Percentiles rank a stretch among this genome's conserved stretches.
Conservation (phyloP, 2,797 vertebrate species). For the Rhinichthys osculus region DNA sequence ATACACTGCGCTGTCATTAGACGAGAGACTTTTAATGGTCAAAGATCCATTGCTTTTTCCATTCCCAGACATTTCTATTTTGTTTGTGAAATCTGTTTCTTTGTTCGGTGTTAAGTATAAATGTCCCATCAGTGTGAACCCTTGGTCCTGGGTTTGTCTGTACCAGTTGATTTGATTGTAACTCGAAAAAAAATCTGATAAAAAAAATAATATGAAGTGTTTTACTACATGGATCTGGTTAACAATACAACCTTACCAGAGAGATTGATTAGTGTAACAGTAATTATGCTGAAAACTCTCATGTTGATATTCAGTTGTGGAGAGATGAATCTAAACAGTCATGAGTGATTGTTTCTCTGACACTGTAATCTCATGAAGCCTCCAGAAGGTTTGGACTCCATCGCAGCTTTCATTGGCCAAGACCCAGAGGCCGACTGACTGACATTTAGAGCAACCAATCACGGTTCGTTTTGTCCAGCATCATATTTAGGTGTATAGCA, state of each 20-base stretch:
- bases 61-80: conserved; percentile 48
- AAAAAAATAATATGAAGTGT: background rate
- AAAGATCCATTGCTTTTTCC: conserved; percentile 52
- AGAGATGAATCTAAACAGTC: background rate
- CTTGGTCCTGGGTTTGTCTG: conserved; percentile 46
- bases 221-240: background rate
- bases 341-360: background rate
- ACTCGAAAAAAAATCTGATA: accelerated
- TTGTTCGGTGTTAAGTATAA: accelerated
- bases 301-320: background rate
- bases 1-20: conserved; percentile 64
- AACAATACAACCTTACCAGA: conserved; percentile 3
- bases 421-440: background rate
- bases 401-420: background rate
- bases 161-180: conserved; percentile 69
- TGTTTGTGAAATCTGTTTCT: conserved; percentile 27
- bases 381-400: background rate
- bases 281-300: conserved; percentile 6
- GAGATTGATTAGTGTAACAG: background rate
- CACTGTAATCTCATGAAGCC: background rate
- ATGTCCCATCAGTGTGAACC: conserved; percentile 61
- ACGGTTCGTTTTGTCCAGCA: background rate
- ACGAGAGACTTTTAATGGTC: background rate
- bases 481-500: background rate
- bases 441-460: background rate